Percentiles rank a stretch among this genome's conserved stretches.
Conservation (phyloP, 2,797 vertebrate species). For the Taeniopygia guttata region DNA sequence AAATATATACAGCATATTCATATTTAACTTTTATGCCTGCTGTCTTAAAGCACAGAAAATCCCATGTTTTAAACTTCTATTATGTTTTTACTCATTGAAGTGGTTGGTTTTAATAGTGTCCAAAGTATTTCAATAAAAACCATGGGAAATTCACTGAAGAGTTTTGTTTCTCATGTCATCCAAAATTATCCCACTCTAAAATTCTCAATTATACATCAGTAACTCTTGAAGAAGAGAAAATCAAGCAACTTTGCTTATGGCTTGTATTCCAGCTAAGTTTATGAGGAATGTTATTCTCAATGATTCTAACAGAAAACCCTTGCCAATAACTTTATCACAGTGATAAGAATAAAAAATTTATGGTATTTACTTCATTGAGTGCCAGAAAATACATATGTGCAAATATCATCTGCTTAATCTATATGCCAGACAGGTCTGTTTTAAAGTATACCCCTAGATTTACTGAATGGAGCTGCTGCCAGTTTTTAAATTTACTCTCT, state of each 20-base stretch:
- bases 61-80: neutral
- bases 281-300: neutral
- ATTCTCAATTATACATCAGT: neutral
- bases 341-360: neutral
- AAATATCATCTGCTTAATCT: neutral
- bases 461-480: neutral
- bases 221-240: neutral
- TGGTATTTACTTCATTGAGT: neutral
- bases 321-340: neutral
- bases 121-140: neutral
- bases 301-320: neutral
- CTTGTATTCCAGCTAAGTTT: neutral
- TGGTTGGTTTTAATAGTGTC: neutral
- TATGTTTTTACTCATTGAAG: neutral
- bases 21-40: neutral
- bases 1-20: neutral
- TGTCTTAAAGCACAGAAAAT: neutral
- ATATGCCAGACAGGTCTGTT: neutral
- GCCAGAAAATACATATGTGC: neutral
- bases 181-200: neutral
- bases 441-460: neutral
- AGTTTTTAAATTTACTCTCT: neutral
- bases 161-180: neutral
- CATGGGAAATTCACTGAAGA: neutral
- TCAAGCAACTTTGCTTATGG: neutral